Base-by-base conservation (phyloP, 2,888 invertebrate genomes). In the Agriotes lineatus region DNA sequence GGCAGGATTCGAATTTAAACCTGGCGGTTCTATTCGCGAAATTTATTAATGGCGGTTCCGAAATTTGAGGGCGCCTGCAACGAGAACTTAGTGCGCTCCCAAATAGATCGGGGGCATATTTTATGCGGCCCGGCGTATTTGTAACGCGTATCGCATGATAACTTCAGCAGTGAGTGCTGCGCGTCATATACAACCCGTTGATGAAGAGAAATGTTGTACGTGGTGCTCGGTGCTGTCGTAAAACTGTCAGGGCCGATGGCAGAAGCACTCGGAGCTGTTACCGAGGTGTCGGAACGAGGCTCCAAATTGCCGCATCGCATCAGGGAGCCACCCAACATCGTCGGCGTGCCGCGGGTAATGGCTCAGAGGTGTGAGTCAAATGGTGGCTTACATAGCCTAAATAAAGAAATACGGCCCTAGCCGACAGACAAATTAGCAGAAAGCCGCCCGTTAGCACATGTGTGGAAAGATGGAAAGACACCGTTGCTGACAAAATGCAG, bases 351-450 rank as follows among this genome's bases (percentile, higher is more conserved):
- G 76, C 74, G 74, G 76, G 76, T 80, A 80, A 81, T 80, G 81
- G 80, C 74, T 73, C 74, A 71, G 79, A 81, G 80, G 81, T 81
- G 81, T 77, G 82, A 82, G 81, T 82, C 81, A 82, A 82, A 82
- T 82, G 82, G 82, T 77, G 76, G 77, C 72, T 73, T 72, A 71
- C 74, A 72, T 67, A 67, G 76, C 77, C 79, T 81, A 83, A 83
- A 84, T 84, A 83, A 83, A 84, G 83, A 84, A 83, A 83, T 83
- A 84, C 82, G 79, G 78, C 78, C 76, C 70, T 74, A 74, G 81
- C 78, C 81, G 82, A 82, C 83, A 83, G 83, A 83, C 83, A 83
- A 84, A 84, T 84, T 83, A 84, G 82, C 80, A 78, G 77, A 76
- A 75, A 76, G 75, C 75, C 72, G 69, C 65, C 75, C 74, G 72